Evolutionary conservation across 2,113 vertebrate genomes (phyloP).

Genomic region (Struthio camelus): DNA sequence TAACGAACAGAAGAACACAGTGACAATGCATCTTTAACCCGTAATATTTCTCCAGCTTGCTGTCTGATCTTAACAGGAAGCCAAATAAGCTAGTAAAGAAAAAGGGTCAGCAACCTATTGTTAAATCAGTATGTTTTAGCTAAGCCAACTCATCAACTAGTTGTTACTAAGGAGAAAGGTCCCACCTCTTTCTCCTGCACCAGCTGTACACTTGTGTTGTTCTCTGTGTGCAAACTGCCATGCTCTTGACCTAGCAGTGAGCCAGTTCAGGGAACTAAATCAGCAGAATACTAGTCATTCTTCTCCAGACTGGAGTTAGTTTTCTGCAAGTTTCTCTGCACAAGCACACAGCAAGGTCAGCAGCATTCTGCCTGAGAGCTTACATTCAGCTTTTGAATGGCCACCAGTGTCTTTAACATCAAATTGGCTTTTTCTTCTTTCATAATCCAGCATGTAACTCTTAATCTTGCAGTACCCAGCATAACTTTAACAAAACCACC

Average conservation of each 20-base stretch:
- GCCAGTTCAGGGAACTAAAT: background rate
- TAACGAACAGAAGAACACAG: background rate
- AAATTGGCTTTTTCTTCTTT: background rate
- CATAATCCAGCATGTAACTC: background rate
- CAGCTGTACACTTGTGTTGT: background rate
- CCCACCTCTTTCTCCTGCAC: background rate
- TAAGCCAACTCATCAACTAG: background rate
- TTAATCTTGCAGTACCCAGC: no score
- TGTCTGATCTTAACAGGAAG: background rate
- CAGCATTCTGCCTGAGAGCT: background rate
- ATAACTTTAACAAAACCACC: background rate
- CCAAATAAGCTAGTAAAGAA: background rate
- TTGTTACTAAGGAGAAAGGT: background rate
- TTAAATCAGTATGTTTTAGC: background rate
- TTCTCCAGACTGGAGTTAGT: background rate
- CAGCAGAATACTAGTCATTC: background rate
- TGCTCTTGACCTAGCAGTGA: background rate
- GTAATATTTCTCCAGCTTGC: background rate
- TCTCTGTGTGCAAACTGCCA: background rate
- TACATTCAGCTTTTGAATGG: background rate
- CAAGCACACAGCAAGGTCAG: background rate
- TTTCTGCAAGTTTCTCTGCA: background rate
- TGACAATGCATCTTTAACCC: background rate
- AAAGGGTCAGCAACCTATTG: background rate
- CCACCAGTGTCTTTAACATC: background rate